Base-by-base conservation (phyloP, 1,140 invertebrate genomes). In the Pseudomyrmex dendroicus region DNA sequence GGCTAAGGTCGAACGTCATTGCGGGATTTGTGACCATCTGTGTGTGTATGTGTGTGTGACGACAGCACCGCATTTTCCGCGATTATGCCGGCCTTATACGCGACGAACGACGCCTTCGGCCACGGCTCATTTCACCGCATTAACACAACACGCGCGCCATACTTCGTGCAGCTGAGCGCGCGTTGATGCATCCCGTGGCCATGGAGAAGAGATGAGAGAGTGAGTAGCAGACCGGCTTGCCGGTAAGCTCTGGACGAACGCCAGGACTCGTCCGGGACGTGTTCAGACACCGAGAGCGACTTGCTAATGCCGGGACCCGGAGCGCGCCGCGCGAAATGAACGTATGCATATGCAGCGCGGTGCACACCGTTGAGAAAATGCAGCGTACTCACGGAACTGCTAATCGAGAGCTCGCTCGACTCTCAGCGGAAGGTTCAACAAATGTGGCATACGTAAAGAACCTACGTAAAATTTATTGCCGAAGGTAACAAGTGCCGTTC, bases 241-340 rank as follows among this genome's bases (percentile, higher is more conserved):
- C 35, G 35, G 5, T 35, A 35, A 63, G 44, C 54, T 77, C 67
- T 86, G 85, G 85, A 87, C 73, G 62, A 50, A 54, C 74, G 89
- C 86, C 86, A 84, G 82, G 84, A 70, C 80, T 84, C 82, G 85
- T 87, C 84, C 72, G 86, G 86, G 86, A 89, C 86, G 84, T 88
- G 89, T 82, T 84, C 82, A 85, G 86, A 88, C 63, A 72, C 63
- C 82, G 77, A 89, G 77, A 89, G 82, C 88, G 76, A 87, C 84
- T 89, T 76, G 86, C 86, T 89, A 89, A 90, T 89, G 86, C 72
- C 5, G 35, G 50, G 62, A 20, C 76, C 73, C 35, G 56, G 72
- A 61, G 66, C 57, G n/a, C 20, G 52, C 46, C 52, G 61, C 70
- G 64, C 57, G 62, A 89, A 70, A 74, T 84, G 83, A 74, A 56